These are phyloP conservation scores for Hyperoodon ampullatus DNA, from an alignment of 2,113 vertebrate species.

Conservation along the genomic window DNA sequence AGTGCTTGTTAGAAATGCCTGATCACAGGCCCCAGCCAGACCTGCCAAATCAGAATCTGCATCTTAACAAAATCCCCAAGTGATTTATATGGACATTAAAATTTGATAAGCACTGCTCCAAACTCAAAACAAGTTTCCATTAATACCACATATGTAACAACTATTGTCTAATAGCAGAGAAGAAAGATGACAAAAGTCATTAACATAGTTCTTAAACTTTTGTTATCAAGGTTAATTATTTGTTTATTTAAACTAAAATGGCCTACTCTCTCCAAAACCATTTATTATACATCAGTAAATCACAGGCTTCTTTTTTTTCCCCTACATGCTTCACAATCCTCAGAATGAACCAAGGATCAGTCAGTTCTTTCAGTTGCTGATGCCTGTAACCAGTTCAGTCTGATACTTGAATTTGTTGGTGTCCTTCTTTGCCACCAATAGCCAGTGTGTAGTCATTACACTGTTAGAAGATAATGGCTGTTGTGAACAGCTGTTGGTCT, in stretches of 20 bases:
- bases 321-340: not conserved
- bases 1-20: not conserved
- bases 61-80: not conserved
- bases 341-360: not conserved
- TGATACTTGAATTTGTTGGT: not conserved
- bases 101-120: not conserved
- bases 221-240: conserved; percentile 64
- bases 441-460: not conserved
- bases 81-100: conserved; percentile 19
- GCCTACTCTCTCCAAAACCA: conserved; percentile 10
- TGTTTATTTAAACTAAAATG: conserved; percentile 60
- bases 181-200: not conserved
- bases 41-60: not conserved
- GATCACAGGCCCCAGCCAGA: not conserved
- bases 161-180: not conserved
- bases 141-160: not conserved
- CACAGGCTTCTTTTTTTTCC: not conserved
- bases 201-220: conserved; percentile 43
- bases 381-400: not conserved
- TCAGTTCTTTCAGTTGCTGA: not conserved
- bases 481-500: not conserved
- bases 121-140: not conserved
- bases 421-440: not conserved
- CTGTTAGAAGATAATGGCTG: not conserved
- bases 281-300: conserved; percentile 19